Percentiles rank a stretch among this genome's conserved stretches.
Evolutionary conservation across 2,113 vertebrate genomes (phyloP).

Genomic region (Todiramphus saurophagus): DNA sequence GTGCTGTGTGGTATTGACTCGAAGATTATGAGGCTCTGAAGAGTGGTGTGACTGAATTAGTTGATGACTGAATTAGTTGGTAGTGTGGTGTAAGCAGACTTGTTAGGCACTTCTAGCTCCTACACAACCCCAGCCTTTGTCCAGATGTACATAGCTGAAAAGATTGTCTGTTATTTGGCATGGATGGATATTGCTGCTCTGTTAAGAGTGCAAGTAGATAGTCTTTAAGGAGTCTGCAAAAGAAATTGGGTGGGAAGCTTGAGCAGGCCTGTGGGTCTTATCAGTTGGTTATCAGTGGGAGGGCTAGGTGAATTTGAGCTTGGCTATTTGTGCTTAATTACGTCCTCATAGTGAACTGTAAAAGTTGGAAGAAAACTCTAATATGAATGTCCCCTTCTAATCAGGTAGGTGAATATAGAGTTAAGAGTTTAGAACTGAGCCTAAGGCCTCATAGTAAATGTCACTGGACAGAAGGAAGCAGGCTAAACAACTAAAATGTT

Average conservation of each 20-base stretch:
- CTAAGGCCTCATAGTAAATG: background rate
- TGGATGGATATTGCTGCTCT: background rate
- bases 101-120: background rate
- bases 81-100: background rate
- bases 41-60: background rate
- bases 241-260: background rate
- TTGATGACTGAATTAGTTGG: background rate
- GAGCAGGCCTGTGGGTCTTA: background rate
- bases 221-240: background rate
- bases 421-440: background rate
- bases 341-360: background rate
- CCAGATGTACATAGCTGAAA: rapidly evolving
- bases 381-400: background rate
- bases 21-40: background rate
- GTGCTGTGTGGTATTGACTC: background rate
- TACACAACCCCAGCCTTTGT: background rate
- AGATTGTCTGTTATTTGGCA: background rate
- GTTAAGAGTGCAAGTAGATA: background rate
- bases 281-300: background rate
- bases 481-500: background rate
- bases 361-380: background rate
- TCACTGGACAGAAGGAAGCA: background rate
- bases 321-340: background rate
- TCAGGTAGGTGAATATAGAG: background rate
- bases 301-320: background rate